phyloP scores from a whole-genome alignment of 2,888 invertebrate genomes.

The Mythimna lalbum region DNA sequence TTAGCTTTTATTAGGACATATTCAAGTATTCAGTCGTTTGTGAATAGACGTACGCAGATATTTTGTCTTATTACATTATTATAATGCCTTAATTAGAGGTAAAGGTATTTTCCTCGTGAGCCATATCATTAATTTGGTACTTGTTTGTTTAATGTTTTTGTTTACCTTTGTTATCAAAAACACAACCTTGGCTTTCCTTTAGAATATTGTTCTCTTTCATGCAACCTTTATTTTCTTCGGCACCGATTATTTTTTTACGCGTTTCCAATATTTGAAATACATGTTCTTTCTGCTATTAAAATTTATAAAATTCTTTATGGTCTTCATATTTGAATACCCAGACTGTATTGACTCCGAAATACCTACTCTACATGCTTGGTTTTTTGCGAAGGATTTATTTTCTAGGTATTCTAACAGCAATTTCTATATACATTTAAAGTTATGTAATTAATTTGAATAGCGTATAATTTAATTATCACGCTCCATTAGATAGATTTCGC shows the following conservation, averaged over 20 bases:
- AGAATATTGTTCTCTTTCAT: slow-evolving; percentile 6
- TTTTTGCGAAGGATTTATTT: slow-evolving; percentile 13
- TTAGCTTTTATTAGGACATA: slow-evolving; percentile 35
- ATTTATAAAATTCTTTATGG: not conserved
- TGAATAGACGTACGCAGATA: slow-evolving; percentile 10
- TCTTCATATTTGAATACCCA: slow-evolving; percentile 8
- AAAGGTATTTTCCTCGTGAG: slow-evolving; percentile 13
- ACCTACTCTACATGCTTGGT: not conserved
- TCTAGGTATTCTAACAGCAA: not conserved
- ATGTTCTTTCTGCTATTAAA: slow-evolving; percentile 2
- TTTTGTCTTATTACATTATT: slow-evolving; percentile 3
- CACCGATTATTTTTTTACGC: not conserved
- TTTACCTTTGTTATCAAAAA: not conserved
- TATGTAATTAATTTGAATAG: slow-evolving; percentile 20
- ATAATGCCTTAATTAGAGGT: slow-evolving; percentile 32
- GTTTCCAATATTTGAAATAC: slow-evolving; percentile 7
- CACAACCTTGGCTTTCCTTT: slow-evolving; percentile 2
- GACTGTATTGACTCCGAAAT: not conserved
- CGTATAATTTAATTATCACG: slow-evolving; percentile 42
- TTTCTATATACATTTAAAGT: not conserved
- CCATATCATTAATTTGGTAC: slow-evolving; percentile 5
- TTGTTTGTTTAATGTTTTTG: slow-evolving; percentile 21
- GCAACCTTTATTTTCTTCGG: not conserved
- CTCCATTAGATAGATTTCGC: slow-evolving; percentile 27
- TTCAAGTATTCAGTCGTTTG: slow-evolving; percentile 5